Evolutionary conservation across 2,797 vertebrate species (phyloP).

Genomic region (Crocidura indochinensis): DNA sequence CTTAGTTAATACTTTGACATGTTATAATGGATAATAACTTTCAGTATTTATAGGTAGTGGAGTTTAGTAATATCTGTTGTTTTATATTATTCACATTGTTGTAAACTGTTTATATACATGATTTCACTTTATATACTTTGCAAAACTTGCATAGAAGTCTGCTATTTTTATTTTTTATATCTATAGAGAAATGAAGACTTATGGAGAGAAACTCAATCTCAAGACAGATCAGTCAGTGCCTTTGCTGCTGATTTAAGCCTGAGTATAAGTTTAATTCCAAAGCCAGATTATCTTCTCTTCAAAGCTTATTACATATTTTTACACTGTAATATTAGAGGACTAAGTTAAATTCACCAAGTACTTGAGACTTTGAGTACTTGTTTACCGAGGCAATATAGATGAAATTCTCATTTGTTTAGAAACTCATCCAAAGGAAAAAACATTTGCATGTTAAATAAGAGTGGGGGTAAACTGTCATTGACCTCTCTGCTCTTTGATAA

Average conservation of each 20-base stretch:
- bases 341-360: slow-evolving; percentile 21
- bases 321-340: background rate
- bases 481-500: slow-evolving; percentile 12
- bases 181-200: slow-evolving; percentile 6
- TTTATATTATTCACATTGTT: background rate
- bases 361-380: background rate
- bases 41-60: background rate
- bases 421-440: slow-evolving; percentile 11
- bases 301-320: background rate
- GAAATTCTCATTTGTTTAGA: background rate
- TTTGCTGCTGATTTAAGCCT: background rate
- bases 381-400: background rate
- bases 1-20: background rate
- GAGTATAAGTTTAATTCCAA: background rate
- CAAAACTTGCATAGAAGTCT: background rate
- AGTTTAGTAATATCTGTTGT: slow-evolving; percentile 1
- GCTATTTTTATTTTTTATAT: background rate
- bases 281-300: background rate
- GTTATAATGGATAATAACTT: slow-evolving; percentile 11
- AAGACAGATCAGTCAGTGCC: background rate
- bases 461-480: background rate
- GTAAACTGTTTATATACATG: background rate
- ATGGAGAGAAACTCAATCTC: background rate
- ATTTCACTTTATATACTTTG: background rate
- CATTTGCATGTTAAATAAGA: background rate